Evolutionary conservation across 2,888 invertebrate genomes (phyloP).

Genomic region (Macrophya annulata): DNA sequence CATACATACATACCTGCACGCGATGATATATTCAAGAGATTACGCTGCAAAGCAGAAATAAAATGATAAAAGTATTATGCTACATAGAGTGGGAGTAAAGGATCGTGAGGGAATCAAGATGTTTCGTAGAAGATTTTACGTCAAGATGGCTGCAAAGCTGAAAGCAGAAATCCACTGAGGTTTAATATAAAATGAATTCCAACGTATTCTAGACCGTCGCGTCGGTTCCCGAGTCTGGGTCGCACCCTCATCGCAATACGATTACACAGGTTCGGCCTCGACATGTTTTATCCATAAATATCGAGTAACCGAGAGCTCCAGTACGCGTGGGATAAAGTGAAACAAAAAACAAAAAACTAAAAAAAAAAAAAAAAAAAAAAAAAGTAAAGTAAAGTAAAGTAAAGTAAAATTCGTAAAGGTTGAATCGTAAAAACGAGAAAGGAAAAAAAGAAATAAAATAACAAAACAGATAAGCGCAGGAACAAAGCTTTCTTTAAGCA

Average conservation of each 20-base stretch:
- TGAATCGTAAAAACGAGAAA: neutral
- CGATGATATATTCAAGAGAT: slow-evolving; percentile 19
- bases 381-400: neutral
- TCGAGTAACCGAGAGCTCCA: slow-evolving; percentile 23
- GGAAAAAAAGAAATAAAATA: neutral
- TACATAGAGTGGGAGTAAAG: neutral
- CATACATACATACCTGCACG: neutral
- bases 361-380: neutral
- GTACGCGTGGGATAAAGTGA: neutral
- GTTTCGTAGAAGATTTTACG: neutral
- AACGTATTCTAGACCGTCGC: neutral
- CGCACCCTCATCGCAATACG: slow-evolving; percentile 31
- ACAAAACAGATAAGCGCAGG: neutral
- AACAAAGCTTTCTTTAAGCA: slow-evolving; percentile 29
- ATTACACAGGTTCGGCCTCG: slow-evolving; percentile 16
- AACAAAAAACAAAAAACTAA: neutral
- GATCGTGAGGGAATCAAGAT: slow-evolving; percentile 14
- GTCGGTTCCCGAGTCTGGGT: slow-evolving; percentile 6
- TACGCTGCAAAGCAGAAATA: neutral
- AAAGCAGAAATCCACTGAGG: neutral
- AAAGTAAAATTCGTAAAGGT: neutral
- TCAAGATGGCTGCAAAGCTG: slow-evolving; percentile 19
- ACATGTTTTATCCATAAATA: slow-evolving; percentile 48
- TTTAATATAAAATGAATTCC: slow-evolving; percentile 16
- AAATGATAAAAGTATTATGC: slow-evolving; percentile 3